Percentiles rank a stretch among this genome's conserved stretches.
Conservation (phyloP, 2,888 invertebrate genomes). For the Encarsia formosa region DNA sequence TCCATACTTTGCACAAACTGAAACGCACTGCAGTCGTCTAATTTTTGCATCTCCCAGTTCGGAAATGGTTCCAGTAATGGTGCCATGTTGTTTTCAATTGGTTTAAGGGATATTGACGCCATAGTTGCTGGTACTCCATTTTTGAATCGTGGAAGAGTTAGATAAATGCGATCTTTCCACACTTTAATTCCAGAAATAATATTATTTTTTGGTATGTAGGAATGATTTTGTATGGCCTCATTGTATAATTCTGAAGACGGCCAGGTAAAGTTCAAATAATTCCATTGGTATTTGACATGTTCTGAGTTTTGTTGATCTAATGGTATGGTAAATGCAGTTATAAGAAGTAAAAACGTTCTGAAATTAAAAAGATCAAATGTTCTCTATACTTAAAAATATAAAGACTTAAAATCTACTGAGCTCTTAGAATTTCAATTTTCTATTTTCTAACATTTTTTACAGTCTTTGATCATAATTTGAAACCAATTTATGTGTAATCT, state of each 20-base stretch:
- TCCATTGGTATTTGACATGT: conserved; percentile 61
- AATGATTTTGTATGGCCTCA: conserved; percentile 55
- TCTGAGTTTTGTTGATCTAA: conserved; percentile 49
- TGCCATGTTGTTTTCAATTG: conserved; percentile 54
- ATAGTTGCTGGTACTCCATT: conserved; percentile 68
- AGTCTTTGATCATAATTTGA: no score
- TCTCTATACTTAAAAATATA: no score
- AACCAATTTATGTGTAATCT: no score
- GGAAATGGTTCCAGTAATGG: conserved; percentile 62
- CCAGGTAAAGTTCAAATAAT: conserved; percentile 66
- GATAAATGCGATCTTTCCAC: conserved; percentile 62
- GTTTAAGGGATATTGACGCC: conserved; percentile 55
- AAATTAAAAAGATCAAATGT: no score
- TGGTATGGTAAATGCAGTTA: no score
- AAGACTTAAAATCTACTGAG: no score
- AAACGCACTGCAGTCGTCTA: conserved; percentile 65
- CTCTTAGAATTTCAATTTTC: no score
- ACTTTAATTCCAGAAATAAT: conserved; percentile 65
- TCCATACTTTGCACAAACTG: conserved; percentile 74
- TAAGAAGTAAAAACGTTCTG: no score
- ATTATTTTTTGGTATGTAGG: conserved; percentile 65
- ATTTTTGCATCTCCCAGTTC: conserved; percentile 64
- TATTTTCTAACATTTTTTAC: no score
- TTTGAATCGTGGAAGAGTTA: conserved; percentile 67
- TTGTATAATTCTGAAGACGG: conserved; percentile 56